A percentile compares a stretch with the other conserved stretches of the same genome.
Conservation (phyloP, 2,888 invertebrate species). For the Cosmorhoe ocellata region DNA sequence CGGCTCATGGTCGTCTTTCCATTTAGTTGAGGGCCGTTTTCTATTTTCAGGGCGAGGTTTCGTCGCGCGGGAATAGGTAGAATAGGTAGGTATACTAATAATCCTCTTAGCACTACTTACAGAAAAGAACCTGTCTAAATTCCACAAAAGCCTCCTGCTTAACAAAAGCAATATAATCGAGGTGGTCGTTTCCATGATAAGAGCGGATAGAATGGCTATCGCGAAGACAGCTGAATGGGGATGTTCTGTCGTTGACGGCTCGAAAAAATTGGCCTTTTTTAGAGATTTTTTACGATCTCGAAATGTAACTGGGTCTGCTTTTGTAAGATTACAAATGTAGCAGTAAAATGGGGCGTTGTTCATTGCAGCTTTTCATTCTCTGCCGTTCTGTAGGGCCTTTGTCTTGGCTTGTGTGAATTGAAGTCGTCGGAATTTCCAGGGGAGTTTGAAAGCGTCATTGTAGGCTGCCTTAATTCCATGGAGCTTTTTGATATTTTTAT, state of each 20-base stretch:
- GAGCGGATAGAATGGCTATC: constrained; percentile 32
- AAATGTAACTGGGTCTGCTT: constrained; percentile 33
- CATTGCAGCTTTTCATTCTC: constrained; percentile 29
- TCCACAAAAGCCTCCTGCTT: constrained; percentile 24
- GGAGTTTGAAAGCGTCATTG: constrained; percentile 1
- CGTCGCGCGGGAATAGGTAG: too few relatives aligned
- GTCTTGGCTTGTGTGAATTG: constrained; percentile 16
- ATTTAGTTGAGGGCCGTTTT: too few relatives aligned
- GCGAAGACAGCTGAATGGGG: constrained; percentile 32
- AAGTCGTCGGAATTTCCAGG: constrained; percentile 12
- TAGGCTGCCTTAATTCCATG: not conserved
- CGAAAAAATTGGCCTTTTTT: constrained; percentile 34
- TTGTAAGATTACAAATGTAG: constrained; percentile 34
- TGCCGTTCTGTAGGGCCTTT: constrained; percentile 2
- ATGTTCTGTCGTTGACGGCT: constrained; percentile 30
- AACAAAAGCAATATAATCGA: constrained; percentile 37
- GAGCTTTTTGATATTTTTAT: too few relatives aligned
- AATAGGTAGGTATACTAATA: not conserved
- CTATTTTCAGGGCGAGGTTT: too few relatives aligned
- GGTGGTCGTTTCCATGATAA: constrained; percentile 34
- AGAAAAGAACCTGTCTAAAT: constrained; percentile 10
- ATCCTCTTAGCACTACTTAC: constrained; percentile 6
- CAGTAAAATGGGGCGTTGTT: constrained; percentile 27
- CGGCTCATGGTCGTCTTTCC: too few relatives aligned
- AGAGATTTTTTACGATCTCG: constrained; percentile 36